Conservation (phyloP, 2,888 invertebrate genomes). For the Macaria notata region DNA sequence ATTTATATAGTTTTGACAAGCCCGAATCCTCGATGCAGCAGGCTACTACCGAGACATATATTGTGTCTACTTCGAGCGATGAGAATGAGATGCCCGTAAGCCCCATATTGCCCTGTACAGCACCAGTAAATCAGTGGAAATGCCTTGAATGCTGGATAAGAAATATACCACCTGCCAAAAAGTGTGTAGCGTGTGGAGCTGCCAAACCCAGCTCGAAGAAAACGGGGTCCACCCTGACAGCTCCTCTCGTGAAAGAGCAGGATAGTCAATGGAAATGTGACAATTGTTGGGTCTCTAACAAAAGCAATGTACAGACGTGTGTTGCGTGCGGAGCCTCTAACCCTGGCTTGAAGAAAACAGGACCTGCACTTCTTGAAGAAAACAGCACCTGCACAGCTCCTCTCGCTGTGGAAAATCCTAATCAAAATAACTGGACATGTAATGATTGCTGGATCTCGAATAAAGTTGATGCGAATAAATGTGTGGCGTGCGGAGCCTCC, state of each 20-base stretch:
- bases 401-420: slow-evolving; percentile 18
- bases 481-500: slow-evolving; percentile 52
- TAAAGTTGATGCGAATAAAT: slow-evolving; percentile 46
- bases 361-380: too few relatives aligned
- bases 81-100: too few relatives aligned
- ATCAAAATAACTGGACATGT: slow-evolving; percentile 40
- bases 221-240: slow-evolving; percentile 20
- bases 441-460: slow-evolving; percentile 56
- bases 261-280: slow-evolving; percentile 41
- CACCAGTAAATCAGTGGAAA: too few relatives aligned
- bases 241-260: slow-evolving; percentile 16
- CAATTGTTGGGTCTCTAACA: slow-evolving; percentile 57
- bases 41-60: too few relatives aligned
- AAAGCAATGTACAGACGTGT: slow-evolving; percentile 48
- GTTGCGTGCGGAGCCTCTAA: slow-evolving; percentile 51
- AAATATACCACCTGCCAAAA: too few relatives aligned
- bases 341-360: slow-evolving; percentile 31
- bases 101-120: too few relatives aligned
- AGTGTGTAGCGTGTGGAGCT: too few relatives aligned
- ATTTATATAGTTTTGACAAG: too few relatives aligned
- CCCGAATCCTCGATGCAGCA: too few relatives aligned
- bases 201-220: too few relatives aligned
- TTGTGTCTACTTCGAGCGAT: too few relatives aligned
- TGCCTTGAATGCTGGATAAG: too few relatives aligned
- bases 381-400: neutral